Conservation (phyloP, 2,888 invertebrate genomes). For the Rhaphigaster nebulosa region DNA sequence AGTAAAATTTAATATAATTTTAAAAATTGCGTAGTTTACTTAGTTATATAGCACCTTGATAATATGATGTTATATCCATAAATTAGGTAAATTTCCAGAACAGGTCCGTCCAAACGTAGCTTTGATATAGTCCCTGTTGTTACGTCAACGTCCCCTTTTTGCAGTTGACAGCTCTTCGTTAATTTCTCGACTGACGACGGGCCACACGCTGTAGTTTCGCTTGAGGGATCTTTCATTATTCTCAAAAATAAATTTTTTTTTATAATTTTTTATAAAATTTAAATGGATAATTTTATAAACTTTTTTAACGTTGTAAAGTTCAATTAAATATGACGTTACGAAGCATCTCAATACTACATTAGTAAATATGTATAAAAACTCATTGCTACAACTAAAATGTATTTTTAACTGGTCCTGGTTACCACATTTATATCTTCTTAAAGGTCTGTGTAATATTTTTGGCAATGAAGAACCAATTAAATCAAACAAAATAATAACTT, state of each 20-base stretch:
- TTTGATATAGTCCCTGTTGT: not conserved
- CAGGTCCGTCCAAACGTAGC: not conserved
- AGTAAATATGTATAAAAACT: too few species aligned
- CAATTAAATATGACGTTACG: not conserved
- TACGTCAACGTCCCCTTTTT: conserved; percentile 12
- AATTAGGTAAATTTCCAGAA: not conserved
- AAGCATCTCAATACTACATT: too few species aligned
- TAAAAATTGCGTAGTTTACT: not conserved
- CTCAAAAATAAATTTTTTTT: not conserved
- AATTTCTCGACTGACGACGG: not conserved
- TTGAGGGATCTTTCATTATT: not conserved
- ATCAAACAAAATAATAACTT: too few species aligned
- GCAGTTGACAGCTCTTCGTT: conserved; percentile 30
- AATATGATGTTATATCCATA: not conserved
- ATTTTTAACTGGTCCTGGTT: too few species aligned
- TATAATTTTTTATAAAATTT: not conserved
- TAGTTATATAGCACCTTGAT: not conserved
- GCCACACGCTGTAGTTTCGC: not conserved
- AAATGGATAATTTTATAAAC: not conserved
- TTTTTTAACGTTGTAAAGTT: not conserved
- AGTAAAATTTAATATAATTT: too few species aligned
- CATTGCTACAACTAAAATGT: too few species aligned
- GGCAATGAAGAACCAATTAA: too few species aligned
- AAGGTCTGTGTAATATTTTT: too few species aligned
- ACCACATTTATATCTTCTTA: too few species aligned